Base-by-base conservation (phyloP, 1,140 invertebrate species). In the Helicoverpa zea region DNA sequence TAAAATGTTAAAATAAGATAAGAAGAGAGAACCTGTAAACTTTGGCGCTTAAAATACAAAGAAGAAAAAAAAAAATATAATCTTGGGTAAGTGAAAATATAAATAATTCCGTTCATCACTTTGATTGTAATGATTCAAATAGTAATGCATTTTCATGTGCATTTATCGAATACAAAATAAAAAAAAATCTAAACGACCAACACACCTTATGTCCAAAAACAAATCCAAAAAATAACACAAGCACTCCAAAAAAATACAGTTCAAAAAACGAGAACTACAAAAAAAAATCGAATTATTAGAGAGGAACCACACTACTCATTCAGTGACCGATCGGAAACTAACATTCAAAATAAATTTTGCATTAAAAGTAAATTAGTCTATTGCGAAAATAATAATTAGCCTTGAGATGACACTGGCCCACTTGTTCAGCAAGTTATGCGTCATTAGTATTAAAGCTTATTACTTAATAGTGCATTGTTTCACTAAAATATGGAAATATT, bases 371-470 rank as follows among this genome's bases (percentile, higher is more conserved):
- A 84, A 83, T 86, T 83, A 82, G 72, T 74, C 12, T 70, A 82
- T 87, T 86, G 76, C 82, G 83, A 82, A 85, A 88, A 83, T 51
- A 54, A 43, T 81, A 79, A 79, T 83, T 80, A 84, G 81, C 81
- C 83, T 86, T 84, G 68, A 64, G 81, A 87, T 81, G 80, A 78
- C 74, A 79, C 82, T 80, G 79, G 49, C 74, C 80, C 56, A 81
- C 47, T 81, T 81, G 76, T 49, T 52, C 7, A 29, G 2, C 16
- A 9, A 64, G 35, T 76, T 61, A 73, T 11, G 49, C 51, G 56
- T 76, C 52, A 43, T 59, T 63, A 14, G 23, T 18, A 10, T 13
- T 68, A 11, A 13, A 12, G 2, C 35, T 43, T 43, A 43, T 43
- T 43, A 43, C 35, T 43, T 43, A 43, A 43, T 43, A 7, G 35